Conservation (phyloP, 2,113 vertebrate genomes). For the Isurus oxyrinchus region DNA sequence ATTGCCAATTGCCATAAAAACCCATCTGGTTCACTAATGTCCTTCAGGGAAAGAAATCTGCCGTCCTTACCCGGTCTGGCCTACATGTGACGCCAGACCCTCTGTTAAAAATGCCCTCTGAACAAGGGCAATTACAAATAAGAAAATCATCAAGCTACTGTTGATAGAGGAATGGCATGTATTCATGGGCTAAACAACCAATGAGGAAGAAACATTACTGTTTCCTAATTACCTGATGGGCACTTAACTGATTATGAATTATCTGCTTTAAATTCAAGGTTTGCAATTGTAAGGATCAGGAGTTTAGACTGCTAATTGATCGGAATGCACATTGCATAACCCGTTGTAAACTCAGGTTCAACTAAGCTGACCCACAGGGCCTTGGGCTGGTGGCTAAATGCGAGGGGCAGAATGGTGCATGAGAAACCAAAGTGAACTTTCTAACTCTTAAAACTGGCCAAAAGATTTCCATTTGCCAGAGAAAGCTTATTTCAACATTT, state of each 20-base stretch:
- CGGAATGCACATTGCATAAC: background rate
- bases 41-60: too few relatives aligned
- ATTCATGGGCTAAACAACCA: background rate
- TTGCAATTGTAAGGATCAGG: too few relatives aligned
- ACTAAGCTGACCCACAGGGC: background rate
- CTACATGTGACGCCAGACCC: too few relatives aligned
- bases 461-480: background rate
- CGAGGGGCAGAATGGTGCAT: too few relatives aligned
- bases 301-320: background rate
- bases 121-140: too few relatives aligned
- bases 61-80: too few relatives aligned
- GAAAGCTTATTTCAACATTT: background rate
- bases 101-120: too few relatives aligned
- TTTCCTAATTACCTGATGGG: background rate
- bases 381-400: background rate
- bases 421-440: background rate
- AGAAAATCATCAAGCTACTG: background rate
- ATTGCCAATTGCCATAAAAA: too few relatives aligned
- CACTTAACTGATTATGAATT: background rate
- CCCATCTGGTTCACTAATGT: too few relatives aligned
- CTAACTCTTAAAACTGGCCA: background rate
- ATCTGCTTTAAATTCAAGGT: background rate
- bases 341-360: background rate
- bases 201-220: background rate
- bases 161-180: background rate